Conservation (phyloP, 2,888 invertebrate genomes). For the Apodemia hepburni region DNA sequence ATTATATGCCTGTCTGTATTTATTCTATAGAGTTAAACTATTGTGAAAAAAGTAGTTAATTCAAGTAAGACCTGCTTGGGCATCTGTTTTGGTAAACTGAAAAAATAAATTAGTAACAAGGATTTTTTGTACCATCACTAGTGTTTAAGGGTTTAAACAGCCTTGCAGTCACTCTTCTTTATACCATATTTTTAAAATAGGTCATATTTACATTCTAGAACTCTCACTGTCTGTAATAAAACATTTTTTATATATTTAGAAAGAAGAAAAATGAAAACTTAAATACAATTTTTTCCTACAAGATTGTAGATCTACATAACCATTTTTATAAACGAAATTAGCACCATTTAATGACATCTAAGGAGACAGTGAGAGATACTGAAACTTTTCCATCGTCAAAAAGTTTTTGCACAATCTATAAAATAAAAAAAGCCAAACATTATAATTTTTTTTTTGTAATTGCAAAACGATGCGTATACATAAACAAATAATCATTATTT, state of each 20-base stretch:
- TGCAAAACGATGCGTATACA: slow-evolving; percentile 19
- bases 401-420: slow-evolving; percentile 43
- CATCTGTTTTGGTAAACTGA: too few species aligned
- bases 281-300: slow-evolving; percentile 5
- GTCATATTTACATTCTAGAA: slow-evolving; percentile 53
- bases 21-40: too few species aligned
- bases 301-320: slow-evolving; percentile 13
- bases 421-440: slow-evolving; percentile 20
- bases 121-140: slow-evolving; percentile 44
- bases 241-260: slow-evolving; percentile 11
- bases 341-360: slow-evolving; percentile 49
- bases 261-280: neutral
- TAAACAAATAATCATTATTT: slow-evolving; percentile 20
- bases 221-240: slow-evolving; percentile 57
- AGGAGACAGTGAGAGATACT: slow-evolving; percentile 62
- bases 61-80: too few species aligned
- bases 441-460: slow-evolving; percentile 14
- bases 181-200: slow-evolving; percentile 48
- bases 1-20: too few species aligned
- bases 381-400: slow-evolving; percentile 75
- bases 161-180: slow-evolving; percentile 50
- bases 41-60: too few species aligned
- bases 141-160: slow-evolving; percentile 53
- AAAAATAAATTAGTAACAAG: slow-evolving; percentile 38
- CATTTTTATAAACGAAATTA: slow-evolving; percentile 38